Percentiles rank a stretch among this genome's conserved stretches.
Conservation (phyloP, 1,140 invertebrate species). For the Delia radicum region DNA sequence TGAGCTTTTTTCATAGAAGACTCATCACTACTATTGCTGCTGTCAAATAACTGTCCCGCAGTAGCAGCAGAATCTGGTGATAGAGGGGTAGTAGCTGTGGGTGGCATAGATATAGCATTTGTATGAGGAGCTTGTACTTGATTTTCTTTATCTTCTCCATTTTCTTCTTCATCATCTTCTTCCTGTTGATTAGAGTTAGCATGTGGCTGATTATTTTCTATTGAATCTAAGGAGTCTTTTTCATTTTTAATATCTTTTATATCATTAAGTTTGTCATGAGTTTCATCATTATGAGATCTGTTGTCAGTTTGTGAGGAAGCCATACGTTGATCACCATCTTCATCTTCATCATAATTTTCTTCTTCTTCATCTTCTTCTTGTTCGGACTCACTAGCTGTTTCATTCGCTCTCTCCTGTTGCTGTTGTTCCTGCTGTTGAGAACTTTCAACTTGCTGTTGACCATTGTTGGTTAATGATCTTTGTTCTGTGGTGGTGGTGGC, state of each 20-base stretch:
- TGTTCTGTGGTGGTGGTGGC: not conserved
- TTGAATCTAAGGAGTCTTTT: not conserved
- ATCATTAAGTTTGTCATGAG: too few relatives aligned
- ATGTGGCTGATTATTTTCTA: not conserved
- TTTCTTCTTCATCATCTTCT: slow-evolving; percentile 12
- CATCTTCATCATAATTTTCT: not conserved
- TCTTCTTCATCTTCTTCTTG: not conserved
- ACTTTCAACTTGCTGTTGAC: not conserved
- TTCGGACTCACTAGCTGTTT: not conserved
- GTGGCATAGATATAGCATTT: slow-evolving; percentile 41
- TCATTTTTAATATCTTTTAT: too few relatives aligned
- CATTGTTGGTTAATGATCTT: not conserved
- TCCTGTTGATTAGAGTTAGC: too few relatives aligned
- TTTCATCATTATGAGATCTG: too few relatives aligned
- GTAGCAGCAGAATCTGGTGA: slow-evolving; percentile 50
- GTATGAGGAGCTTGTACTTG: slow-evolving; percentile 41
- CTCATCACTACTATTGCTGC: slow-evolving; percentile 52
- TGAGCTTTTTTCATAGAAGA: slow-evolving; percentile 49
- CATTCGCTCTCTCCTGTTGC: not conserved
- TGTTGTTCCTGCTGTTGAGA: not conserved
- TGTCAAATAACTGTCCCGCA: slow-evolving; percentile 49
- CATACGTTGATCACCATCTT: not conserved
- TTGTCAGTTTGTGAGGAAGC: too few relatives aligned
- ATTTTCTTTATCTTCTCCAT: slow-evolving; percentile 26
- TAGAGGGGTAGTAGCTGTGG: slow-evolving; percentile 46